Conservation (phyloP, 1,140 invertebrate genomes). For the Popillia japonica region DNA sequence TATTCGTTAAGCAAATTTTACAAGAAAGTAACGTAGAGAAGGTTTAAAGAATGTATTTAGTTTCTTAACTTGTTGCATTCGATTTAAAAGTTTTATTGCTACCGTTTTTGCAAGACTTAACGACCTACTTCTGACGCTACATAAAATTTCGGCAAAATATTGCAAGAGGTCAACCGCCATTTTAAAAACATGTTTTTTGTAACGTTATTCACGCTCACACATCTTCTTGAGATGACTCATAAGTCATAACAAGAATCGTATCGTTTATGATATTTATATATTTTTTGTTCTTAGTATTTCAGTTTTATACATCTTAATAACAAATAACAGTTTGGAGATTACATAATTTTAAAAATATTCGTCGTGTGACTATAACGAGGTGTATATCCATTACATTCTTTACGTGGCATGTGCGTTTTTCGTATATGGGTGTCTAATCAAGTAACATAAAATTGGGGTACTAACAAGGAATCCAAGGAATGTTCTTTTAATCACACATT, state of each 20-base stretch:
- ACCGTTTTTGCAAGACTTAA: not conserved
- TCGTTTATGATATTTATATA: not conserved
- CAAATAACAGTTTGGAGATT: not conserved
- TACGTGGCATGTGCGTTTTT: not conserved
- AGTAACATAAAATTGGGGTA: not conserved
- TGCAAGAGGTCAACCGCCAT: constrained; percentile 3
- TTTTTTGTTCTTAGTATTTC: not conserved
- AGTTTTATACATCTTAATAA: not conserved
- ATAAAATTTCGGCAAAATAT: constrained; percentile 12
- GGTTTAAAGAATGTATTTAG: not conserved
- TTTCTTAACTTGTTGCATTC: not conserved
- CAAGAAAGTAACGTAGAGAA: not conserved
- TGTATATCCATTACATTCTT: not conserved
- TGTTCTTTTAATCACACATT: not conserved
- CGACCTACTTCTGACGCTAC: not conserved
- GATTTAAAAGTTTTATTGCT: not conserved
- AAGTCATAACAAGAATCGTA: not conserved
- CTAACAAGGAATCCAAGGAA: not conserved
- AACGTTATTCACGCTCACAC: not conserved
- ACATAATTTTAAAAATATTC: not conserved
- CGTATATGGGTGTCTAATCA: not conserved
- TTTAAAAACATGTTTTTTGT: constrained; percentile 3
- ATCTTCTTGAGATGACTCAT: not conserved
- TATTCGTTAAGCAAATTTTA: not conserved
- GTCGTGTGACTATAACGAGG: not conserved